phyloP scores from a whole-genome alignment of 2,797 vertebrate genomes.

The Aplochiton taeniatus region DNA sequence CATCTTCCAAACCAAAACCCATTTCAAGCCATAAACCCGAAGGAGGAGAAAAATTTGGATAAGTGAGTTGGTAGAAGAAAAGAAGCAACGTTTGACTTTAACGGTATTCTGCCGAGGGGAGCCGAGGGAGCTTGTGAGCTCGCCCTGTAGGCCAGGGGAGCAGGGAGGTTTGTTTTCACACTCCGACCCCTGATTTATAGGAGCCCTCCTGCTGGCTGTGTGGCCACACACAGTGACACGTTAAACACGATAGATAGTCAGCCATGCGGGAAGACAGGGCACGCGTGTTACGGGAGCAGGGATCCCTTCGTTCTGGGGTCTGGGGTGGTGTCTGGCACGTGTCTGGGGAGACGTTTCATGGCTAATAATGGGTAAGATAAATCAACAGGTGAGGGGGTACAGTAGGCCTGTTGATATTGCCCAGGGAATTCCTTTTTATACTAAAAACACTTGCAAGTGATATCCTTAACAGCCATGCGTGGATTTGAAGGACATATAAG shows the following conservation, averaged over 20 bases:
- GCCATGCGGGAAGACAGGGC: background rate
- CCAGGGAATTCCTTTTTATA: background rate
- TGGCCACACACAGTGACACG: constrained; percentile 22
- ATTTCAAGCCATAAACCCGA: constrained; percentile 23
- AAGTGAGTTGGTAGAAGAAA: constrained; percentile 4
- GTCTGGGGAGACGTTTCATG: constrained; percentile 7
- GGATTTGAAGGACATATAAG: too few relatives aligned
- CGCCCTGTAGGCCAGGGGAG: constrained; percentile 1
- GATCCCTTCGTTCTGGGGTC: background rate
- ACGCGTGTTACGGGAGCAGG: background rate
- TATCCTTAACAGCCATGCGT: too few relatives aligned
- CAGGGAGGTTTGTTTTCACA: constrained; percentile 31
- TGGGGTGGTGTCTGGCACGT: constrained; percentile 4
- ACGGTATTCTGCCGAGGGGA: constrained; percentile 1
- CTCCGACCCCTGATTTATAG: constrained; percentile 15
- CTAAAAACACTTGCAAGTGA: too few relatives aligned
- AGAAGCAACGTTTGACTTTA: background rate
- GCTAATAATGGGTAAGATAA: constrained; percentile 9
- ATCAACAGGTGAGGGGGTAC: constrained; percentile 3
- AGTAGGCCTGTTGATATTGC: background rate
- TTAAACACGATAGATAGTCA: constrained; percentile 5
- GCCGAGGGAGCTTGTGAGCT: background rate
- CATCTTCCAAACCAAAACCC: constrained; percentile 34
- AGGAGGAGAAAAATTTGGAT: constrained; percentile 1
- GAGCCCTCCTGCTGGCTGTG: constrained; percentile 8